Evolutionary conservation across 2,113 vertebrate species (phyloP).

Genomic region (Corydoras maculifer): DNA sequence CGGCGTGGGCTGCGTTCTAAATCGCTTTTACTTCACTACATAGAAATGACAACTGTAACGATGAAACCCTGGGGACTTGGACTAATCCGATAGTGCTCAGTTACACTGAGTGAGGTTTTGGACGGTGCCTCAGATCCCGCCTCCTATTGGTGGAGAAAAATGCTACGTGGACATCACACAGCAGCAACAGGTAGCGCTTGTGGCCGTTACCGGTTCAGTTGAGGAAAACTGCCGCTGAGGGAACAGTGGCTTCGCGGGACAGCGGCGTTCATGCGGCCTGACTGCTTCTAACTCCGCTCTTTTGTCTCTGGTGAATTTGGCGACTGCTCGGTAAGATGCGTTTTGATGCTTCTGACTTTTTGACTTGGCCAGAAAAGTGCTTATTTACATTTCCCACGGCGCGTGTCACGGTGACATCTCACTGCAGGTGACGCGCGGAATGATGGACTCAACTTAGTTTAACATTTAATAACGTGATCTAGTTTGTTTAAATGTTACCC

Average conservation of each 20-base stretch:
- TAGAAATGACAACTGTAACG: neutral
- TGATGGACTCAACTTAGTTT: too few relatives aligned
- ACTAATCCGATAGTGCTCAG: neutral
- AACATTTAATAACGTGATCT: too few relatives aligned
- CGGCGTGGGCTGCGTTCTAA: neutral
- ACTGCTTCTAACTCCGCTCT: neutral
- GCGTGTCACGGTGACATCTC: neutral
- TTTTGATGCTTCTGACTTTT: conserved; percentile 2
- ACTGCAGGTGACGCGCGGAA: neutral
- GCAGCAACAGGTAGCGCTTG: conserved; percentile 60
- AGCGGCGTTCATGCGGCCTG: neutral
- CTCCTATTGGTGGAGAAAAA: conserved; percentile 60
- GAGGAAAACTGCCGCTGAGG: conserved; percentile 8
- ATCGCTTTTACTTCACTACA: neutral
- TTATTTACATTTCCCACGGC: neutral
- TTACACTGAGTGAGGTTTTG: neutral
- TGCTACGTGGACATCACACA: conserved; percentile 66
- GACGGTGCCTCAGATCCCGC: conserved; percentile 6
- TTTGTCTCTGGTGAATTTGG: neutral
- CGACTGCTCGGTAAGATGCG: neutral
- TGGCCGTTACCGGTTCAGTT: conserved; percentile 51
- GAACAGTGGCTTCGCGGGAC: neutral
- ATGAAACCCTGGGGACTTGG: neutral
- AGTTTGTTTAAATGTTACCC: too few relatives aligned
- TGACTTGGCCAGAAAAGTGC: neutral